Evolutionary conservation across 2,888 invertebrate genomes (phyloP), one percentile per base, ranked within the genome.

Genomic region (Scaptomyza polygonia): DNA sequence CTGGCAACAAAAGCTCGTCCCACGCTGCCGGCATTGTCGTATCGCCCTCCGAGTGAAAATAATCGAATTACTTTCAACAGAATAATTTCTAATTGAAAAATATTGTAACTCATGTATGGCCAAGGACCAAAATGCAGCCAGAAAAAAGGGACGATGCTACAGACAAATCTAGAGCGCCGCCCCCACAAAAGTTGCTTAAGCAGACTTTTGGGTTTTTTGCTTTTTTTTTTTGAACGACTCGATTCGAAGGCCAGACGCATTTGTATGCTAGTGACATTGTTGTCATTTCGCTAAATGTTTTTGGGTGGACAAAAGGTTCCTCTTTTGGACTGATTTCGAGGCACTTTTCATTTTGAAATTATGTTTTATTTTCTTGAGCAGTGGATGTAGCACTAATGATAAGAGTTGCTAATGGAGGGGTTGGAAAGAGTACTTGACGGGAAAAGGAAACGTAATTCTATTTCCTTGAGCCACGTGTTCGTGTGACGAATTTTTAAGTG

Each of bases 41-140:
- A 56, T 75, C 67, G 77, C 79, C 89, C 89, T 88, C 90, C 88
- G 89, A 91, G 90, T 90, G 91, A 88, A 89, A 91, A 89, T 92
- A 92, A 92, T 92, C 91, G 91, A 92, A 92, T 92, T 92, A 92
- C 89, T 91, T 92, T 91, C 92, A 90, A 89, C 86, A 91, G 92
- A 92, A 89, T 90, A 90, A 91, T 86, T 92, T 91, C 92, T 92
- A 92, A 92, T 92, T 92, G 92, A 92, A 92, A 92, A 92, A 92
- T 92, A 92, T 92, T 91, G 91, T 90, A 86, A 86, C 90, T 88
- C 85, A 77, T 85, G 88, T 78, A 73, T 71, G 79, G 71, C 57
- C 58, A 36, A 40, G 54, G 65, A 62, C 44, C 64, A 43, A 47
- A 43, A 47, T 34, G 54, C 42, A 47, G 53, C 61, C 64, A 47